These are phyloP conservation scores for Ditula angustiorana DNA, from an alignment of 2,888 invertebrate genomes.

Conservation along the genomic window DNA sequence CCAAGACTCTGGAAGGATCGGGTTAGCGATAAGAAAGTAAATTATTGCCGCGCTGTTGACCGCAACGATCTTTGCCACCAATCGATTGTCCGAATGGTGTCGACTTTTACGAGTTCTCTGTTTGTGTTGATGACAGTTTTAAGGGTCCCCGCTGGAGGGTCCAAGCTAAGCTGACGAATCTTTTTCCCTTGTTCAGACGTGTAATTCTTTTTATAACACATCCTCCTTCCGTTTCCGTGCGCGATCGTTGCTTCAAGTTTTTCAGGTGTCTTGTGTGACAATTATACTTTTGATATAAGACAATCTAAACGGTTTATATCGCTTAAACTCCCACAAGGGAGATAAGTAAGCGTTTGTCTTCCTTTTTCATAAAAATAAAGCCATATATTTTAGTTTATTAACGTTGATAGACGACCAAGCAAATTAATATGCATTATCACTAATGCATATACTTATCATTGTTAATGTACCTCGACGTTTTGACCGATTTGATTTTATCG, in stretches of 20 bases:
- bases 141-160: conserved; percentile 29
- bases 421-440: too few species aligned
- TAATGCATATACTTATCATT: too few species aligned
- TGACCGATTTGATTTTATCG: too few species aligned
- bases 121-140: conserved; percentile 40
- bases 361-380: too few species aligned
- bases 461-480: too few species aligned
- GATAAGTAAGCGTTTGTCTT: too few species aligned
- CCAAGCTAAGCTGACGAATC: conserved; percentile 45
- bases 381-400: too few species aligned
- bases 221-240: neutral
- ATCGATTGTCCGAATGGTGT: conserved; percentile 37
- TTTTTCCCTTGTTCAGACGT: conserved; percentile 43
- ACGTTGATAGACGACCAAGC: too few species aligned
- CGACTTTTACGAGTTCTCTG: conserved; percentile 36
- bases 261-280: neutral
- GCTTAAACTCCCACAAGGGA: too few species aligned
- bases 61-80: conserved; percentile 50
- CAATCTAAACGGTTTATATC: too few species aligned
- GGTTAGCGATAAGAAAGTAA: conserved; percentile 73
- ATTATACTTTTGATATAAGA: too few species aligned
- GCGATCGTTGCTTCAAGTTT: neutral
- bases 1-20: conserved; percentile 68
- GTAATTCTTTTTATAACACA: conserved; percentile 13
- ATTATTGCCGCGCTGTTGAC: conserved; percentile 72